phyloP scores from a whole-genome alignment of 2,888 invertebrate genomes.

The Notodromas monacha region DNA sequence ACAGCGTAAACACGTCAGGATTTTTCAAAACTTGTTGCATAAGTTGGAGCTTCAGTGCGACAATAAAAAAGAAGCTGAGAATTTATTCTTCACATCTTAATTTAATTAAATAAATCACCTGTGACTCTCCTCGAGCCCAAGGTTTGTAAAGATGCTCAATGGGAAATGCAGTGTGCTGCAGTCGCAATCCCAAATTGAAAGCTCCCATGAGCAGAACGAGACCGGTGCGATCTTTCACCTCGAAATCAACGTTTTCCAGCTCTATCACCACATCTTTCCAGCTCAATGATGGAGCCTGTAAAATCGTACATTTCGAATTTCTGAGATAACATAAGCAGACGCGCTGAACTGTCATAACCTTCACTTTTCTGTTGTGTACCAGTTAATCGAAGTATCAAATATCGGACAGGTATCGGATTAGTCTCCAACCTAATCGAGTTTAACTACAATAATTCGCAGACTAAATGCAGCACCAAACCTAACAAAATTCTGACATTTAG shows the following conservation, averaged over 20 bases:
- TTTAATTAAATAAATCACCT: too few relatives aligned
- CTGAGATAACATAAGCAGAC: slow-evolving; percentile 5
- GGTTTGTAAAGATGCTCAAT: slow-evolving; percentile 57
- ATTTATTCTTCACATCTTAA: too few relatives aligned
- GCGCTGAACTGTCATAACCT: not conserved
- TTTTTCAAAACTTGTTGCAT: slow-evolving; percentile 55
- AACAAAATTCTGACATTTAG: too few relatives aligned
- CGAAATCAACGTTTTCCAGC: slow-evolving; percentile 62
- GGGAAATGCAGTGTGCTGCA: slow-evolving; percentile 21
- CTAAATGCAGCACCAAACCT: too few relatives aligned
- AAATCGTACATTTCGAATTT: slow-evolving; percentile 7
- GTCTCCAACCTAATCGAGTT: too few relatives aligned
- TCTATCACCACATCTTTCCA: slow-evolving; percentile 78
- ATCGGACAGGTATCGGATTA: too few relatives aligned
- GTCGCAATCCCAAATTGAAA: slow-evolving; percentile 15
- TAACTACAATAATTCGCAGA: too few relatives aligned
- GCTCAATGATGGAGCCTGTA: slow-evolving; percentile 31
- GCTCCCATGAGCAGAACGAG: slow-evolving; percentile 40
- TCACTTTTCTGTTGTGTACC: not conserved
- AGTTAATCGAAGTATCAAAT: too few relatives aligned
- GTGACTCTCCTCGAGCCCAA: too few relatives aligned
- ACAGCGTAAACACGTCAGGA: slow-evolving; percentile 73
- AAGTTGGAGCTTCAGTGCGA: too few relatives aligned
- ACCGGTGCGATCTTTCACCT: slow-evolving; percentile 53
- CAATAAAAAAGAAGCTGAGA: too few relatives aligned